phyloP scores from a whole-genome alignment of 2,888 invertebrate genomes.

The Catonia carolina region DNA sequence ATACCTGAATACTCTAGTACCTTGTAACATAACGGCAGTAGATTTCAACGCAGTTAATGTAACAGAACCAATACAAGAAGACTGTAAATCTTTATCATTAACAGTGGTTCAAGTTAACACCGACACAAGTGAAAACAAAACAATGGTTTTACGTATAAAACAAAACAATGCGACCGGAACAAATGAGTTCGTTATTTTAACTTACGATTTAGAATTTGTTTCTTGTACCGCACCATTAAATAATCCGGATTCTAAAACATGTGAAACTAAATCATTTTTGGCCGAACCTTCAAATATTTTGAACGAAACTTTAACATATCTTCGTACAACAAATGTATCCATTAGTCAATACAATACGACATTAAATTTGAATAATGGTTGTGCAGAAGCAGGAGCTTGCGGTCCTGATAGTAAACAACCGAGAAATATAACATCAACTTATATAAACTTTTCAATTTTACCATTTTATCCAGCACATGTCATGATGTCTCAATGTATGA shows the following conservation, averaged over 20 bases:
- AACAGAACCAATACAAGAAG: background rate
- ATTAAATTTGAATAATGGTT: background rate
- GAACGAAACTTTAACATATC: background rate
- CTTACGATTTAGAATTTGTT: background rate
- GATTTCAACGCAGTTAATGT: background rate
- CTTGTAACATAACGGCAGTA: background rate
- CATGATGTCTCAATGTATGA: slow-evolving; percentile 9
- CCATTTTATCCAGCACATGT: background rate
- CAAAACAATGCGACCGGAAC: background rate
- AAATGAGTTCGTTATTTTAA: background rate
- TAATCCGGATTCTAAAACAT: background rate
- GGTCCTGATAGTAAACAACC: background rate
- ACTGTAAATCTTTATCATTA: background rate
- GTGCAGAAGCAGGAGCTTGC: background rate
- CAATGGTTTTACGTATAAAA: background rate
- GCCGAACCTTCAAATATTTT: background rate
- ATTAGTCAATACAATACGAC: slow-evolving; percentile 2
- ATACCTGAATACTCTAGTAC: slow-evolving; percentile 1
- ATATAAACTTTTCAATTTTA: background rate
- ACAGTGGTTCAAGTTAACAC: slow-evolving; percentile 1
- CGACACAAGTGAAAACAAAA: background rate
- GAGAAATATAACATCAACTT: slow-evolving; percentile 1
- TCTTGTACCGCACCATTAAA: background rate
- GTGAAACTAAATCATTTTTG: background rate
- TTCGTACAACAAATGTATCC: slow-evolving; percentile 3